Base-by-base conservation (phyloP, 2,113 vertebrate genomes). In the Gadus chalcogrammus region DNA sequence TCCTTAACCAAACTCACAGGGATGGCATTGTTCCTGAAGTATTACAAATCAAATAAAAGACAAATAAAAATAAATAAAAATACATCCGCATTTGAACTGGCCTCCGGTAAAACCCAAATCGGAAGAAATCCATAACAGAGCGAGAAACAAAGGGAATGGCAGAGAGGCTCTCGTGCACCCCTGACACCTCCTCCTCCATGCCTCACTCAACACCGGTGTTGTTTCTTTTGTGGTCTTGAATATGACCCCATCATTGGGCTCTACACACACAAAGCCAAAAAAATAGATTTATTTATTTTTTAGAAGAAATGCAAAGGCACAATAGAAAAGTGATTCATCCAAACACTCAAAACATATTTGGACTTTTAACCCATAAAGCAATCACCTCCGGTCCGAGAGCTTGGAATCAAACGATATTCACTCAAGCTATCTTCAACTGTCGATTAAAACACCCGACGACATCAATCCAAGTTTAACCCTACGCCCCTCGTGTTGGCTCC, bases 171-270 rank as follows among this genome's bases (percentile, higher is more conserved):
- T 17, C 35, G 63, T 68, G 52, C 70, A 56, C 18, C 56, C 11
- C 55, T 65, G 18, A n/a, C 52, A n/a, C 67, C 31, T 52, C 8
- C 69, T 64, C 17, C 18, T 22, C 55, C 55, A 11, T 15, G 5
- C 15, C 42, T 48, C 42, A 48, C 42, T 48, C 42, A 48, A 48
- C 6, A 48, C 42, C 12, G 12, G 8, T 48, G 42, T 48, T 58
- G 11, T 17, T 58, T 58, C 3, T 17, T 6, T 58, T n/a, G 55
- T n/a, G 76, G 67, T 42, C 70, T 73, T 70, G 35, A 76, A 67
- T 79, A 60, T 73, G 73, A 79, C 53, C 69, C 65, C 48, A 15
- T 73, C 71, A 76, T 48, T 63, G 63, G 65, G 42, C 18, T 60
- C 42, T 52, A 60, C 28, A 12, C 42, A 48, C 31, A 48, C 42